phyloP scores from a whole-genome alignment of 2,113 vertebrate species.

The Myiozetetes cayanensis region DNA sequence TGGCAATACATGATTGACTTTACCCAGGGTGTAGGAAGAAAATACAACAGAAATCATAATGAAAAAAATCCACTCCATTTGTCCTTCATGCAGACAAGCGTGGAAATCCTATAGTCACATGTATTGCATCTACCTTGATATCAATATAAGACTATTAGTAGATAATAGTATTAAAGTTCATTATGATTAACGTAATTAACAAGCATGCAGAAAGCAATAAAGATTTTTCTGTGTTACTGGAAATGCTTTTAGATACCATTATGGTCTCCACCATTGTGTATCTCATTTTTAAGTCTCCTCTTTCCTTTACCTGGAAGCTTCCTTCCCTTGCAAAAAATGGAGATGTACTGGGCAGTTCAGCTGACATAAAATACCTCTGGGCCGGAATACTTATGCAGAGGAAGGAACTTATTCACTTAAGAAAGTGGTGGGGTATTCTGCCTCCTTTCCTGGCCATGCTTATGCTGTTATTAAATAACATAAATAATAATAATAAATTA shows the following conservation, averaged over 20 bases:
- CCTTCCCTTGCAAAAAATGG: not conserved
- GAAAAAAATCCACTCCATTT: slow-evolving; percentile 12
- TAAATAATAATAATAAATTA: slow-evolving; percentile 52
- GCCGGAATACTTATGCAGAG: slow-evolving; percentile 18
- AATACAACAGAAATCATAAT: slow-evolving; percentile 29
- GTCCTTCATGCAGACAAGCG: slow-evolving; percentile 20
- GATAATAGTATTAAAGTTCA: slow-evolving; percentile 41
- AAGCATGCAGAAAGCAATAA: slow-evolving; percentile 39
- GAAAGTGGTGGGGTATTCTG: slow-evolving; percentile 11
- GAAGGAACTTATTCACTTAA: slow-evolving; percentile 52
- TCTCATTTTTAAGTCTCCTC: slow-evolving; percentile 19
- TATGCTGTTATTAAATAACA: slow-evolving; percentile 31
- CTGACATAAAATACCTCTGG: slow-evolving; percentile 31
- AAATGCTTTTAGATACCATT: slow-evolving; percentile 63
- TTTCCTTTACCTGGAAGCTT: slow-evolving; percentile 45
- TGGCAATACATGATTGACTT: slow-evolving; percentile 35
- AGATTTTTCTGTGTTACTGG: slow-evolving; percentile 46
- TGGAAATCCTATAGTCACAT: slow-evolving; percentile 3
- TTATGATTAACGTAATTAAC: slow-evolving; percentile 52
- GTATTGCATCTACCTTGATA: slow-evolving; percentile 8
- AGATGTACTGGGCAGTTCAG: not conserved
- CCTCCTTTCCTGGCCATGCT: slow-evolving; percentile 19
- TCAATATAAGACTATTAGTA: slow-evolving; percentile 36
- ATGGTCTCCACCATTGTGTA: slow-evolving; percentile 21
- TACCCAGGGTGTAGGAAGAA: not conserved